Evolutionary conservation across 23 tunicate genomes (phyloP).

Genomic region (Aplidium turbinatum): DNA sequence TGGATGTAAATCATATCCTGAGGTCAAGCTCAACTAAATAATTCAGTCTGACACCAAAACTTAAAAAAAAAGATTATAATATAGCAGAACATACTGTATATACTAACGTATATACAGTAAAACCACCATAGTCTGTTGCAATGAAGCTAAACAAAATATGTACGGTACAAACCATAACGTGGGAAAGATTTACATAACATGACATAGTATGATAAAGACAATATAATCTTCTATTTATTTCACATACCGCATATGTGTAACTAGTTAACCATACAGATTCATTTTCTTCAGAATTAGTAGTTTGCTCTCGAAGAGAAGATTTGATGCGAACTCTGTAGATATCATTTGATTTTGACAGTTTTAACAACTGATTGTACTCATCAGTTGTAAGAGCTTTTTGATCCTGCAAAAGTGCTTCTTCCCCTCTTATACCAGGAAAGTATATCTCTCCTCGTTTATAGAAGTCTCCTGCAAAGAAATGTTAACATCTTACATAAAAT

Average conservation of each 20-base stretch:
- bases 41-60: no score
- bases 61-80: no score
- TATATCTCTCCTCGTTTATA: constrained; percentile 32
- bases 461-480: constrained; percentile 26
- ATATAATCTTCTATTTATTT: no score
- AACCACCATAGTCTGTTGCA: no score
- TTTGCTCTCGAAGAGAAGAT: background rate
- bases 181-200: no score
- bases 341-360: constrained; percentile 22
- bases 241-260: constrained; percentile 42
- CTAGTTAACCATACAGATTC: constrained; percentile 8
- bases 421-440: constrained; percentile 50
- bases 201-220: background rate
- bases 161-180: no score
- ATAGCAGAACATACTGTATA: no score
- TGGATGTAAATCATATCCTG: no score
- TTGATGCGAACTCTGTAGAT: constrained; percentile 33
- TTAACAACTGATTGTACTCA: background rate
- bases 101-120: no score
- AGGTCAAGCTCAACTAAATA: no score
- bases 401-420: constrained; percentile 12
- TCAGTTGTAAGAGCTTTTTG: constrained; percentile 6
- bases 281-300: background rate
- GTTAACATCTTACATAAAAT: background rate
- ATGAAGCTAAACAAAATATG: no score